Evolutionary conservation across 2,888 invertebrate species (phyloP).

Genomic region (Dolomedes plantarius): DNA sequence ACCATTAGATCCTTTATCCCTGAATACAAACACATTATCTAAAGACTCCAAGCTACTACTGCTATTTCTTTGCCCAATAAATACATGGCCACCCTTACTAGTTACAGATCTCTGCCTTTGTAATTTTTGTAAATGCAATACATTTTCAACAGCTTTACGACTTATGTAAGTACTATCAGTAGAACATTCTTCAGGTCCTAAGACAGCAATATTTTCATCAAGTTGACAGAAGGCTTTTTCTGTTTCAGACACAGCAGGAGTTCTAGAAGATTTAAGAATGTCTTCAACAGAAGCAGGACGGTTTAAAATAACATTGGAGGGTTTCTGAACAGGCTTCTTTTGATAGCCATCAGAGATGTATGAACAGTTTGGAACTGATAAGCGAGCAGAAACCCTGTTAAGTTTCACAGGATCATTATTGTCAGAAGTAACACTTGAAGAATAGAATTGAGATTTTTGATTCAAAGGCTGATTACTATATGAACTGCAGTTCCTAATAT

Average conservation of each 20-base stretch:
- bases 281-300: slow-evolving; percentile 21
- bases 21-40: slow-evolving; percentile 68
- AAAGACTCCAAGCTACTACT: slow-evolving; percentile 73
- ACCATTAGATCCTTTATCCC: slow-evolving; percentile 40
- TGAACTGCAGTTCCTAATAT: background rate
- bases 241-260: background rate
- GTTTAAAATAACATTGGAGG: background rate
- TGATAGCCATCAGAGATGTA: slow-evolving; percentile 13
- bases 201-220: background rate
- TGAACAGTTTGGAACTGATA: slow-evolving; percentile 49
- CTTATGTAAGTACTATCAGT: slow-evolving; percentile 81
- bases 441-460: slow-evolving; percentile 25
- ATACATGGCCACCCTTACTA: slow-evolving; percentile 40
- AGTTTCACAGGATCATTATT: background rate
- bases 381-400: slow-evolving; percentile 25
- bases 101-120: slow-evolving; percentile 73
- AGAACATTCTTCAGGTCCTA: slow-evolving; percentile 1
- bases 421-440: slow-evolving; percentile 2
- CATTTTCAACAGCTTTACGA: slow-evolving; percentile 85
- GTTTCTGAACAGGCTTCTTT: background rate
- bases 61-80: slow-evolving; percentile 72
- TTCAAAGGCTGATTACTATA: slow-evolving; percentile 20
- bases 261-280: slow-evolving; percentile 8
- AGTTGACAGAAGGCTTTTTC: background rate
- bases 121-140: slow-evolving; percentile 79